A percentile compares a stretch with the other conserved stretches of the same genome.
phyloP scores from a whole-genome alignment of 2,113 vertebrate genomes.

The Mastomys coucha region DNA sequence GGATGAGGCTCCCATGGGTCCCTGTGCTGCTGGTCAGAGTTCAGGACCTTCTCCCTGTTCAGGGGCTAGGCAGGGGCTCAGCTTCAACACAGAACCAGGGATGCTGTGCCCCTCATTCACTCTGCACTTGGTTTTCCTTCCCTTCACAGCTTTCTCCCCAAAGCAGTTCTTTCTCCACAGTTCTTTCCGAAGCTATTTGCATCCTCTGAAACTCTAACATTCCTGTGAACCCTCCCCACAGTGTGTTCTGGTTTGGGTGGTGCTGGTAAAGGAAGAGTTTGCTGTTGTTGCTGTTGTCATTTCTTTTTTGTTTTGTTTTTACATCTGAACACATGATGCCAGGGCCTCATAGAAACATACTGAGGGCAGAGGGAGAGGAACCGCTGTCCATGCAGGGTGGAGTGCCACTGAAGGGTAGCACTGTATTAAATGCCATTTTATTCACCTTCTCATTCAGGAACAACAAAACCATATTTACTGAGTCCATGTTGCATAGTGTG shows the following conservation, averaged over 20 bases:
- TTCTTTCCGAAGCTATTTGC: not conserved
- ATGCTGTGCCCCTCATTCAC: too few relatives aligned
- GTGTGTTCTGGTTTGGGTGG: not conserved
- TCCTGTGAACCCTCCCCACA: not conserved
- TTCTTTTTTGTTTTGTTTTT: not conserved
- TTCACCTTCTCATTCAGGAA: not conserved
- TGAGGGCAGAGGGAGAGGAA: not conserved
- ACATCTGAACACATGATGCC: not conserved
- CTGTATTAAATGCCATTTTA: not conserved
- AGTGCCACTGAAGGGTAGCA: not conserved
- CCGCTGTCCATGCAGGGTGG: rapidly evolving
- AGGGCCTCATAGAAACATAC: not conserved
- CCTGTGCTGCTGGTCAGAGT: not conserved
- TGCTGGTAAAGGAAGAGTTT: not conserved
- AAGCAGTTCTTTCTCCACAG: not conserved
- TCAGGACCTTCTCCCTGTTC: too few relatives aligned
- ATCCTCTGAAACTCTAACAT: not conserved
- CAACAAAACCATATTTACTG: not conserved
- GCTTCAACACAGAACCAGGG: rapidly evolving
- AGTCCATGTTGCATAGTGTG: too few relatives aligned
- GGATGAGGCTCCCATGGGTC: not conserved
- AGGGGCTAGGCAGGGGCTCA: not conserved
- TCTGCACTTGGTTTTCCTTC: not conserved
- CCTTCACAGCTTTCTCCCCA: not conserved
- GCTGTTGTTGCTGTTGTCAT: not conserved